Percentiles rank a stretch among this genome's conserved stretches.
Conservation (phyloP, 2,888 invertebrate species). For the Pherbina coryleti region DNA sequence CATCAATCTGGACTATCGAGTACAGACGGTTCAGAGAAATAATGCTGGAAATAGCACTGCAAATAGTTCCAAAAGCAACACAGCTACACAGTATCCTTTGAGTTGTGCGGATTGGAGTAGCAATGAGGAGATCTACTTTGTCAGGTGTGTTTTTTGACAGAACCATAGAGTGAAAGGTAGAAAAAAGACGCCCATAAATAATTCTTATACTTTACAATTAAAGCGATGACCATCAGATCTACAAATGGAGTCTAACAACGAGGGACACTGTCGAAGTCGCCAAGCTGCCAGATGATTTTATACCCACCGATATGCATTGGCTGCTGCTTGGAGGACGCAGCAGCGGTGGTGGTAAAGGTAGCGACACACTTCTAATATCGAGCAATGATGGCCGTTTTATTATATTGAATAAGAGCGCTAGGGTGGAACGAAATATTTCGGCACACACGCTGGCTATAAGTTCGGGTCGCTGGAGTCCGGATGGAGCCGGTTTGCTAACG, state of each 20-base stretch:
- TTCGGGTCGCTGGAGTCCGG: conserved; percentile 92
- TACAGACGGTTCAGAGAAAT: conserved; percentile 32
- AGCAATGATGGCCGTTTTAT: conserved; percentile 92
- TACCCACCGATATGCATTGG: conserved; percentile 92
- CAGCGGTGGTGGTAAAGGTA: conserved; percentile 68
- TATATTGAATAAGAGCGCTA: conserved; percentile 87
- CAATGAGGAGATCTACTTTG: conserved; percentile 92
- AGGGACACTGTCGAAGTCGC: conserved; percentile 83
- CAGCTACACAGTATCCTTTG: conserved; percentile 74
- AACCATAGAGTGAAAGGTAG: not conserved
- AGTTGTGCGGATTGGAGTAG: conserved; percentile 94
- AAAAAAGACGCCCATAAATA: not conserved
- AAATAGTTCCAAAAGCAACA: conserved; percentile 18
- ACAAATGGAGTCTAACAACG: conserved; percentile 89
- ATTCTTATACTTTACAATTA: not conserved
- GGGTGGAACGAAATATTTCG: conserved; percentile 92
- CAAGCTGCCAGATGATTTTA: conserved; percentile 85
- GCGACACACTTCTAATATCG: conserved; percentile 86
- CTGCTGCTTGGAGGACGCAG: conserved; percentile 70
- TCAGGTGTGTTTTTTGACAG: conserved; percentile 78
- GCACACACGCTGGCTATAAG: conserved; percentile 94
- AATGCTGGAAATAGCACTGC: conserved; percentile 16
- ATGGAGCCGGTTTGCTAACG: conserved; percentile 92
- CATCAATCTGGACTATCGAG: conserved; percentile 42
- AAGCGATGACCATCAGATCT: conserved; percentile 92